Base-by-base conservation (phyloP, 2,113 vertebrate species). In the Dipodomys spectabilis region DNA sequence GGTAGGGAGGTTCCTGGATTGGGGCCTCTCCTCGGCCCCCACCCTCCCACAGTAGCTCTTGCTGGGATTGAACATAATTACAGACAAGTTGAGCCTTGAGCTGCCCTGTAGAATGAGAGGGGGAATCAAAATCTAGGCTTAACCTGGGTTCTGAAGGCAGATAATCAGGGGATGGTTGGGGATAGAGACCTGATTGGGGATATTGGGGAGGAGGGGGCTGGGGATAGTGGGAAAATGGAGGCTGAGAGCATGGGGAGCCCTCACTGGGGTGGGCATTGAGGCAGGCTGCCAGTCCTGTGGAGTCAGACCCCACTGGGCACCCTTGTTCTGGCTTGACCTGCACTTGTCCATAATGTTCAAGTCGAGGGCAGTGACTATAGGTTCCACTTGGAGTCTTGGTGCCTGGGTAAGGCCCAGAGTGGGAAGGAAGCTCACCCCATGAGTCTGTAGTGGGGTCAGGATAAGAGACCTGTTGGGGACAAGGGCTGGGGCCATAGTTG, bases 21-120 rank as follows among this genome's bases (percentile, higher is more conserved):
- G 93, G 79, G 82, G 64, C n/a, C 2, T 89, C 95, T 82, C 67
- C 94, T 35, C 87, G 94, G 53, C 85, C 72, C 5, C 98, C 98
- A 75, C 97, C 98, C 11, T 99, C 99, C 99, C 99, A 99, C 97
- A 99, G 97, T 90, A 99, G 98, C 6, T 99, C 99, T 97, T 99
- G 99, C 97, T 99, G 99, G 0, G 99, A 99, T 96, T 99, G 99
- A 39, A 99, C 98, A 6, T 99, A 99, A 96, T 98, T 99, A 85
- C 99, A 98, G 62, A 99, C 99, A 98, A 99, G 99, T 98, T 98
- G 99, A 82, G 99, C 99, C 94, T 99, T 99, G 92, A 99, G 98
- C 92, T 99, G 99, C 97, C 97, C 99, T 98, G 67, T 98, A 98
- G 11, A 98, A 98, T 97, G 99, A 98, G 10, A 97, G 0, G 93